Percentiles rank a stretch among this genome's conserved stretches.
Conservation (phyloP, 2,113 vertebrate species). For the Marmota flaviventris region DNA sequence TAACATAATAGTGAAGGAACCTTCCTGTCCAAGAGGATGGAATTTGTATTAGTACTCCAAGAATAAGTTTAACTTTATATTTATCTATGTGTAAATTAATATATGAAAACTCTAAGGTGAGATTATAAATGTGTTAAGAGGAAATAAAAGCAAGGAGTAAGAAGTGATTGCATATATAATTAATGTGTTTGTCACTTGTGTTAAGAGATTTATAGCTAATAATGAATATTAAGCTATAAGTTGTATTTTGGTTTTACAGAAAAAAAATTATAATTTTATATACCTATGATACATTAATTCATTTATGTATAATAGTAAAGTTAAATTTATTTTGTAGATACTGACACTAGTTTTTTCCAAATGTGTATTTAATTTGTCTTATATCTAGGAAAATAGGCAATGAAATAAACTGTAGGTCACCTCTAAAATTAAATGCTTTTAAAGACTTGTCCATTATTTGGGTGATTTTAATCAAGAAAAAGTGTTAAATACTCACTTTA, state of each 20-base stretch:
- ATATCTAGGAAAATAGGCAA: neutral
- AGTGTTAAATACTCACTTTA: neutral
- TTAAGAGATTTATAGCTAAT: constrained; percentile 24
- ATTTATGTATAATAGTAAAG: constrained; percentile 22
- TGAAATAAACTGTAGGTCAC: constrained; percentile 2
- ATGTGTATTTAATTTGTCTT: constrained; percentile 8
- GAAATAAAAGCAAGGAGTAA: neutral
- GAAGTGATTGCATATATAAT: neutral
- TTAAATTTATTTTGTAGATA: constrained; percentile 33
- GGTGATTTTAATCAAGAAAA: neutral
- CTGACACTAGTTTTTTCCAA: neutral
- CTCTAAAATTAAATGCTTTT: constrained; percentile 36
- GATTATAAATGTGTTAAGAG: neutral
- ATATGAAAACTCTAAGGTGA: neutral
- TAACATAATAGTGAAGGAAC: neutral
- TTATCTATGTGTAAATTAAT: neutral
- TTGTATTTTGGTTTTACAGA: neutral
- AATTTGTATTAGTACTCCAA: neutral
- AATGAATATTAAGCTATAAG: constrained; percentile 45
- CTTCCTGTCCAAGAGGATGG: neutral
- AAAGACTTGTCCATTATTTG: constrained; percentile 2
- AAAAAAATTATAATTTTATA: constrained; percentile 52
- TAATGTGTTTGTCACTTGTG: neutral
- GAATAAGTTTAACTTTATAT: neutral
- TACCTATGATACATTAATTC: neutral